Conservation (phyloP, 2,113 vertebrate genomes). For the Thalassarche chlororhynchos region DNA sequence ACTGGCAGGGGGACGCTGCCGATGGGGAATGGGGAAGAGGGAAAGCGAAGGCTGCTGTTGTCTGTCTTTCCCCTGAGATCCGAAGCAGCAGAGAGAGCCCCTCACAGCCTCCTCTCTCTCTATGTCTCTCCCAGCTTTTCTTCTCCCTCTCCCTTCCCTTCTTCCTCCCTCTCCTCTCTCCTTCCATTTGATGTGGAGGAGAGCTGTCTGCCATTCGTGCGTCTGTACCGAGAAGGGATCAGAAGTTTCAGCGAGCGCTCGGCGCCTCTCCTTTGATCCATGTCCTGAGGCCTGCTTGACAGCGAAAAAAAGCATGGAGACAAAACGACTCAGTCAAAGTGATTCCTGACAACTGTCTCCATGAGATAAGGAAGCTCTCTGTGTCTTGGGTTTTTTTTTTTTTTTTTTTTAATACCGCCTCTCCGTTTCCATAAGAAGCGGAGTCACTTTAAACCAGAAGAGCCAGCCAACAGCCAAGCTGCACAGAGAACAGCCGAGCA, state of each 20-base stretch:
- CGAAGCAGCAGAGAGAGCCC: background rate
- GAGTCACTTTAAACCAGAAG: slow-evolving; percentile 82
- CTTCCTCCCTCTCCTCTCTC: background rate
- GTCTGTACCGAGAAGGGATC: slow-evolving; percentile 84
- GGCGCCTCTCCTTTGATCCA: slow-evolving; percentile 96
- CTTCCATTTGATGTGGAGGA: slow-evolving; percentile 83
- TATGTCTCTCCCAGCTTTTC: background rate
- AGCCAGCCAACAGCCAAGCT: slow-evolving; percentile 65
- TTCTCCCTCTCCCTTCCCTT: background rate
- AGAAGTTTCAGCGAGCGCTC: slow-evolving; percentile 86
- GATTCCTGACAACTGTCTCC: slow-evolving; percentile 99
- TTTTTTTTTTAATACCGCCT: slow-evolving; percentile 75
- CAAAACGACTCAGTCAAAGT: slow-evolving; percentile 95
- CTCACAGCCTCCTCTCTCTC: background rate
- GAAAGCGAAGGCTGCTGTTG: background rate
- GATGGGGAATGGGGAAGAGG: too few species aligned
- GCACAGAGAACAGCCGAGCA: background rate
- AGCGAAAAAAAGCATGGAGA: slow-evolving; percentile 86
- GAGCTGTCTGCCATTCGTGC: slow-evolving; percentile 79
- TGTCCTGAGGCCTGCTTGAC: slow-evolving; percentile 96
- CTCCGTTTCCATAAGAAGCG: slow-evolving; percentile 81
- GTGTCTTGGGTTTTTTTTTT: slow-evolving; percentile 73
- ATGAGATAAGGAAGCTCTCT: slow-evolving; percentile 90
- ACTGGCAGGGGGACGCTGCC: accelerated
- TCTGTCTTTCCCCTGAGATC: background rate